Conservation (phyloP, 1,140 invertebrate species). For the Philopotamus ludificatus region DNA sequence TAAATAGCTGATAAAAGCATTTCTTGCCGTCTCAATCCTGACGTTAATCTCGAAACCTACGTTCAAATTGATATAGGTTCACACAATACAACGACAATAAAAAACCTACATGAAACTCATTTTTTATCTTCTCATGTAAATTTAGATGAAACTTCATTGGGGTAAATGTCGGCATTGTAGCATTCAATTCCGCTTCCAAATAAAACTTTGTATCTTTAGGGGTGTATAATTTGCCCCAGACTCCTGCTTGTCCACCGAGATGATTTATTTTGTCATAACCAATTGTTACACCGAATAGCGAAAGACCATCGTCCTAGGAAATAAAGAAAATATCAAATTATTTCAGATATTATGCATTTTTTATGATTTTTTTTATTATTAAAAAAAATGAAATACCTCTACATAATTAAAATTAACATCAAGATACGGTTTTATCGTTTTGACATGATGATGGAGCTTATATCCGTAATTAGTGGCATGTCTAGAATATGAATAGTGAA, state of each 20-base stretch:
- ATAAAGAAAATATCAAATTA: no score
- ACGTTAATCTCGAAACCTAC: no score
- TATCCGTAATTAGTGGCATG: constrained; percentile 48
- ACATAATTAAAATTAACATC: constrained; percentile 48
- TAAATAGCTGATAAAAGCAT: no score
- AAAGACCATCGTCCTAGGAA: constrained; percentile 28
- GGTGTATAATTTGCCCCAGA: constrained; percentile 48
- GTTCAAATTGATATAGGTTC: no score
- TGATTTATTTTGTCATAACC: constrained; percentile 32
- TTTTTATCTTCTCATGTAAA: constrained; percentile 50
- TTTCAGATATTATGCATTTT: neutral
- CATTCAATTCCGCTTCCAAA: constrained; percentile 49
- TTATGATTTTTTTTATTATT: neutral
- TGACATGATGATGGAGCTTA: constrained; percentile 47
- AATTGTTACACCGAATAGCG: constrained; percentile 20
- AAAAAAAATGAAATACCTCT: constrained; percentile 44
- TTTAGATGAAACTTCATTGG: constrained; percentile 47
- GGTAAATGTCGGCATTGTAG: constrained; percentile 50
- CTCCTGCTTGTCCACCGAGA: constrained; percentile 28
- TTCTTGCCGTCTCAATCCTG: no score
- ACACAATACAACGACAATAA: no score
- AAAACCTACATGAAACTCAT: constrained; percentile 50
- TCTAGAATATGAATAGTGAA: constrained; percentile 45
- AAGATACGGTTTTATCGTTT: constrained; percentile 46
- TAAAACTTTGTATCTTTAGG: constrained; percentile 50